These are phyloP conservation scores for Liasis olivaceus DNA, from an alignment of 2,797 vertebrate species.

Conservation along the genomic window DNA sequence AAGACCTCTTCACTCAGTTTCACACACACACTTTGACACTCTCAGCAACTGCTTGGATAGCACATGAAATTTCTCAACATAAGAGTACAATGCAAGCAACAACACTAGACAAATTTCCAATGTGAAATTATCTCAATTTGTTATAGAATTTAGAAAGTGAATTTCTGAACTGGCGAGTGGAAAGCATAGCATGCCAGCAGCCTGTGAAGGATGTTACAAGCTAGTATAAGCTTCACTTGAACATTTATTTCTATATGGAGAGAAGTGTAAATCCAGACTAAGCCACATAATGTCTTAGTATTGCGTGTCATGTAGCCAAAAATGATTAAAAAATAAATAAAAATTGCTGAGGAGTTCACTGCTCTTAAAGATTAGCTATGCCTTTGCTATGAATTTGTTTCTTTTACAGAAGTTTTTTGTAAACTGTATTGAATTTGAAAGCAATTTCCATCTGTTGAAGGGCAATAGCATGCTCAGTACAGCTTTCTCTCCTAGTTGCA, in stretches of 20 bases:
- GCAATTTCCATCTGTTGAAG: not conserved
- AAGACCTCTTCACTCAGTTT: not conserved
- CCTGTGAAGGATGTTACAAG: not conserved
- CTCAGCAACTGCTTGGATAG: not conserved
- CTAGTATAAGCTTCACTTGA: not conserved
- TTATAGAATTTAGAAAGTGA: not conserved
- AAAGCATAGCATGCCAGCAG: not conserved
- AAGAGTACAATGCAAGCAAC: not conserved
- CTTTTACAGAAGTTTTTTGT: not conserved
- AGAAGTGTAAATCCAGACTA: not conserved
- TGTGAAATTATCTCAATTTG: not conserved
- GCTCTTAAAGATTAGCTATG: not conserved
- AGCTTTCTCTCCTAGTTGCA: not conserved
- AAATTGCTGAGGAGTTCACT: not conserved
- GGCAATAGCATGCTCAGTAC: not conserved
- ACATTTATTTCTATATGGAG: not conserved
- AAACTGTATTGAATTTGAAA: not conserved
- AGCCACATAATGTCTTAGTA: not conserved
- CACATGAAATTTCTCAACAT: not conserved
- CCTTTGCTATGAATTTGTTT: constrained; percentile 26
- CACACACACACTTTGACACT: not conserved
- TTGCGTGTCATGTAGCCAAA: not conserved
- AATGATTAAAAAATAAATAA: not conserved
- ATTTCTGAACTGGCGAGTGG: not conserved
- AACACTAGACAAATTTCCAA: not conserved